Conservation (phyloP, 2,888 invertebrate species). For the Athrips mouffetella region DNA sequence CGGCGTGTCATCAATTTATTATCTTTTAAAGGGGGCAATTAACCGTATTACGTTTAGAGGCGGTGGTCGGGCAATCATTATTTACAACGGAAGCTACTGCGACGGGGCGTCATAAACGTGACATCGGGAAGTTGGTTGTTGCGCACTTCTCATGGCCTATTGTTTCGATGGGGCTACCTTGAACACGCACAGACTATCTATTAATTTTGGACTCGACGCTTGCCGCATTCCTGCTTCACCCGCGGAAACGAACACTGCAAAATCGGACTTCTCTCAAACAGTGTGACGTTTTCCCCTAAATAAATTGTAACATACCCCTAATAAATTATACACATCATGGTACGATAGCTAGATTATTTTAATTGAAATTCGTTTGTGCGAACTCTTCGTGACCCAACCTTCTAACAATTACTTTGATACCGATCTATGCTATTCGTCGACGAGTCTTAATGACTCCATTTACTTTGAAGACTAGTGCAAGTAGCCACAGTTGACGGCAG, state of each 20-base stretch:
- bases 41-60: slow-evolving; percentile 58
- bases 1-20: slow-evolving; percentile 51
- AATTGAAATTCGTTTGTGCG: slow-evolving; percentile 62
- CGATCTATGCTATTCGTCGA: slow-evolving; percentile 58
- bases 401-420: slow-evolving; percentile 66
- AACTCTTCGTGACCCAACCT: slow-evolving; percentile 56
- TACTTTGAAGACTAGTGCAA: slow-evolving; percentile 49
- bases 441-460: slow-evolving; percentile 56
- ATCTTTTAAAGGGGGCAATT: slow-evolving; percentile 69
- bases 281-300: no score
- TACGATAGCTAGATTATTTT: slow-evolving; percentile 56
- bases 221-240: slow-evolving; percentile 49
- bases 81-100: slow-evolving; percentile 59
- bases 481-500: slow-evolving; percentile 34
- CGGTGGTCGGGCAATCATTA: slow-evolving; percentile 62
- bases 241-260: slow-evolving; percentile 39
- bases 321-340: no score
- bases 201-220: slow-evolving; percentile 53
- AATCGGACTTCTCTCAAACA: no score
- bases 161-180: slow-evolving; percentile 62
- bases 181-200: slow-evolving; percentile 61
- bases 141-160: slow-evolving; percentile 61
- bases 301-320: no score
- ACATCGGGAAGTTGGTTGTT: slow-evolving; percentile 54
- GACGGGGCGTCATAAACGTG: slow-evolving; percentile 59